Percentiles rank a stretch among this genome's conserved stretches.
Conservation (phyloP, 2,113 vertebrate genomes). For the Petrocephalus microphthalmus region DNA sequence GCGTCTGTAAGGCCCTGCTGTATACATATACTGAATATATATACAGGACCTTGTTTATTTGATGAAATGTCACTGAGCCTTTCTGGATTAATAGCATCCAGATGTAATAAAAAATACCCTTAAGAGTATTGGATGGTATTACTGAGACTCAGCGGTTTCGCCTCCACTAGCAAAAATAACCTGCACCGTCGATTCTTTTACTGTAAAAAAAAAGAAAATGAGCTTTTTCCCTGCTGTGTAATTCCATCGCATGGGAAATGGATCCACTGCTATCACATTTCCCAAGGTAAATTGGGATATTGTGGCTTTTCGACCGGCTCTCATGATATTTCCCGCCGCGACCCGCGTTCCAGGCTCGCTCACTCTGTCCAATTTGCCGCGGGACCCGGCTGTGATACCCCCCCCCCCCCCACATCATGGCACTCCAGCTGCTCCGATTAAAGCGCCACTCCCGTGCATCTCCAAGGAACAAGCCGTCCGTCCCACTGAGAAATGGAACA, state of each 20-base stretch:
- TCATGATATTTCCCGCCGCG: neutral
- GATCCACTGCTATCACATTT: neutral
- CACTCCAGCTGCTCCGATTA: neutral
- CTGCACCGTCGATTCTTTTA: neutral
- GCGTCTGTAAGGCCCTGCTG: neutral
- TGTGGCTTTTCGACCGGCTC: neutral
- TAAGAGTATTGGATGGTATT: slow-evolving; percentile 13
- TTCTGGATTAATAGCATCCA: slow-evolving; percentile 26
- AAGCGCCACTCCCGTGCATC: neutral
- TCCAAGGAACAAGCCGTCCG: neutral
- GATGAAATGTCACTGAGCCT: slow-evolving; percentile 2
- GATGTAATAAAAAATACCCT: slow-evolving; percentile 17
- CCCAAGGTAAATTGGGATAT: neutral
- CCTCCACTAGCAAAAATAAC: neutral
- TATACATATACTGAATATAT: neutral
- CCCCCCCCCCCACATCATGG: neutral
- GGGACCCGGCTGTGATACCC: neutral
- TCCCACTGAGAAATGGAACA: neutral
- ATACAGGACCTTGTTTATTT: neutral
- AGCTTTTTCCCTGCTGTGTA: neutral
- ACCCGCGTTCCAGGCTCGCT: neutral
- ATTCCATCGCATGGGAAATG: neutral
- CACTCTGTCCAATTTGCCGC: neutral
- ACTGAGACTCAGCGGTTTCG: neutral
- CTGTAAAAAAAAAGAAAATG: neutral